A percentile compares a stretch with the other conserved stretches of the same genome.
Evolutionary conservation across 2,797 vertebrate genomes (phyloP).

Genomic region (Bradypus variegatus): DNA sequence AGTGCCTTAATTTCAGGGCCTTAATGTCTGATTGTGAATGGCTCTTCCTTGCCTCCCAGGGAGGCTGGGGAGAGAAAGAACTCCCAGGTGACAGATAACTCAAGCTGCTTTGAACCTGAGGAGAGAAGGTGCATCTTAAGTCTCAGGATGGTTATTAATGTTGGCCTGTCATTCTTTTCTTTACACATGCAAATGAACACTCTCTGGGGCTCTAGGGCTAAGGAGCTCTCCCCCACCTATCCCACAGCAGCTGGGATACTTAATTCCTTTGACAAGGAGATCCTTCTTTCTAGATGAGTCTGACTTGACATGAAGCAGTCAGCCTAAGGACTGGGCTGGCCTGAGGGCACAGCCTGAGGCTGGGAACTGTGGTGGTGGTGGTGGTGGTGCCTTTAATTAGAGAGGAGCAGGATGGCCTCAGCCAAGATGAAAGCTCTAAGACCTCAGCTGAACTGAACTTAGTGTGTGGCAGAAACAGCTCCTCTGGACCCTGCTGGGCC

Average conservation of each 20-base stretch:
- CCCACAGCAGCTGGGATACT: neutral
- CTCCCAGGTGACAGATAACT: slow-evolving; percentile 13
- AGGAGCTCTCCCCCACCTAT: neutral
- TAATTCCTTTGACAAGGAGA: slow-evolving; percentile 1
- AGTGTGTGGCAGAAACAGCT: slow-evolving; percentile 50
- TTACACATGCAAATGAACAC: slow-evolving; percentile 17
- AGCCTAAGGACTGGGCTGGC: neutral
- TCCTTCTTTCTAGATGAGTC: neutral
- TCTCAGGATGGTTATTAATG: slow-evolving; percentile 14
- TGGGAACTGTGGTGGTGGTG: neutral
- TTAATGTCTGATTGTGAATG: neutral
- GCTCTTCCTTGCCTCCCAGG: neutral
- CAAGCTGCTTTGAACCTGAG: slow-evolving; percentile 19
- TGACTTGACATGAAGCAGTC: slow-evolving; percentile 22
- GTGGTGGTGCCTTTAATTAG: slow-evolving; percentile 33
- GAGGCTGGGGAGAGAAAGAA: slow-evolving; percentile 17
- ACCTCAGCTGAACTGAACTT: slow-evolving; percentile 60
- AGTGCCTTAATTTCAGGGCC: slow-evolving; percentile 26
- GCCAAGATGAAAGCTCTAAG: slow-evolving; percentile 44
- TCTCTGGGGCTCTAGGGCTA: neutral
- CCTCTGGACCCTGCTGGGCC: slow-evolving; percentile 26
- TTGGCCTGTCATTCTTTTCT: slow-evolving; percentile 3
- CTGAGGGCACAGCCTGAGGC: neutral
- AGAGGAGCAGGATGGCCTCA: slow-evolving; percentile 23
- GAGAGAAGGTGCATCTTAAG: neutral